Base-by-base conservation (phyloP, 2,888 invertebrate species). In the Furcula furcula region DNA sequence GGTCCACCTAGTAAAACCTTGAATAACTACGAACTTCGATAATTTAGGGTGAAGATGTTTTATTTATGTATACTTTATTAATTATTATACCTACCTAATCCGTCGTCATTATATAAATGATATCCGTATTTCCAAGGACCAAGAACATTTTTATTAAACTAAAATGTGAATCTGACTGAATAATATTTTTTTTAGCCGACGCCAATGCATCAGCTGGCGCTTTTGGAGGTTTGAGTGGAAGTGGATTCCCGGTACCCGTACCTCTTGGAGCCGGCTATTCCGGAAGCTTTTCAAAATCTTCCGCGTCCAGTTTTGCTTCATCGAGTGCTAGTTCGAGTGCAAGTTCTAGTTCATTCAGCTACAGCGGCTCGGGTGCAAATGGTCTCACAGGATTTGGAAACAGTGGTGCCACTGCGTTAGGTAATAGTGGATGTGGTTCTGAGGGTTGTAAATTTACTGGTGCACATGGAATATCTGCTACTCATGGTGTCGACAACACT, bases 211-310 rank as follows among this genome's bases (percentile, higher is more conserved):
- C 55, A 15, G 70, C 82, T 10, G 75, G 76, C 1, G 65, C 72
- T 3, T 76, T 69, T 39, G 64, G 62, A 30, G 71, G 64, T 3
- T 23, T 7, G 7, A 20, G 3, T 26, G 29, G 55, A 12, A 66
- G 64, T 13, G 61, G 44, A 18, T 31, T 72, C 15, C 77, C 82
- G n/a, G 35, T 70, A 4, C 55, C 61, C 31, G 55, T 70, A 31
- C 71, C 80, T 2, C 60, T 57, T 36, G 73, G 71, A 15, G 46
- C 57, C 3, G 84, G 77, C 55, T 78, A 65, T 76, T 72, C 86
- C 44, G 80, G 91, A 69, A 82, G 85, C 66, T 76, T 79, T 66
- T 68, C 90, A 16, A 74, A 85, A 51, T 75, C 88, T 0, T 76
- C 82, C 16, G 65, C 89, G 7, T 76, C 85, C 11, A 88, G 85